Evolutionary conservation across 2,797 vertebrate genomes (phyloP), one percentile per base, ranked within the genome.

Genomic region (Falco columbarius): DNA sequence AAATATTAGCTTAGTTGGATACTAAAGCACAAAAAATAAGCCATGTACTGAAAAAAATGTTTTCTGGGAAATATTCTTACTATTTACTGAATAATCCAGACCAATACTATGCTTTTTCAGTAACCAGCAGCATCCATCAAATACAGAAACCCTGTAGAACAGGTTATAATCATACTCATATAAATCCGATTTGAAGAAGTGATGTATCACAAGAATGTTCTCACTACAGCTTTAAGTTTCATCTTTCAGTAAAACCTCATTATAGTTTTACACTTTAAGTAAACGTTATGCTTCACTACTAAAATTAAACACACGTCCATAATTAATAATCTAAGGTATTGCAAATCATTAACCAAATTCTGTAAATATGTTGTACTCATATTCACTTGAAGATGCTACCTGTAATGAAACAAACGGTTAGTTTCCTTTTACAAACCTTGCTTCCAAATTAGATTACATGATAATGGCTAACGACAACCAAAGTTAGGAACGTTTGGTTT

Each of bases 1-100:
- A 95, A 97, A 89, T 92, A 96, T 94, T 84, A 97, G 59, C 59
- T 51, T 58, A 89, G 66, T 47, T 49, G 81, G 80, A 68, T 90
- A 58, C 81, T 30, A 77, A 81, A 82, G 74, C 14, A 22, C 65
- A 46, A 76, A 88, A 96, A 92, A 96, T 38, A 49, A 36, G 22
- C 24, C 34, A 81, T 1, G 8, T 15, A 61, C n/a, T 73, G 12
- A 70, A 94, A 94, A 80, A 1, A 1, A 42, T 63, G 27, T 62
- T 68, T 71, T 62, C 88, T 86, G 55, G 21, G 49, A 91, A 94
- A 68, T 66, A 66, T 81, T 86, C 34, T 88, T 40, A 90, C 27
- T 83, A 17, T 65, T 34, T 36, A 81, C 80, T 19, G 54, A 89
- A 85, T 30, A 84, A 93, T 54, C 66, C 83, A 82, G n/a, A 85